Evolutionary conservation across 2,797 vertebrate species (phyloP).

Genomic region (Orientallactaga sibirica): DNA sequence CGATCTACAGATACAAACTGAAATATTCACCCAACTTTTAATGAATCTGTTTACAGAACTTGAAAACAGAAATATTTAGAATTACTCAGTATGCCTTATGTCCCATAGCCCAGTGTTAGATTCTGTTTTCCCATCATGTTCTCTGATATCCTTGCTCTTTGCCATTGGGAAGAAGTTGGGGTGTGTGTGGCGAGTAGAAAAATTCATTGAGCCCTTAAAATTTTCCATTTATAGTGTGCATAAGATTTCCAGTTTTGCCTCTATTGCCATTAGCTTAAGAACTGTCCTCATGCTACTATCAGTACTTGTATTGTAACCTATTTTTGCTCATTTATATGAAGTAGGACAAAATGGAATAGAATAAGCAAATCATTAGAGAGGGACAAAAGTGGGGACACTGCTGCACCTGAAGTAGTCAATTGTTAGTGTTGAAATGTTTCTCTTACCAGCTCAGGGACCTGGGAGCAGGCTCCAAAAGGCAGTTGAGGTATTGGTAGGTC

Average conservation of each 20-base stretch:
- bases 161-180: neutral
- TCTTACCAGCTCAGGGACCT: neutral
- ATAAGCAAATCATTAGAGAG: neutral
- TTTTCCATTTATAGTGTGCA: neutral
- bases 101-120: neutral
- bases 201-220: slow-evolving; percentile 6
- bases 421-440: neutral
- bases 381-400: neutral
- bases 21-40: slow-evolving; percentile 25
- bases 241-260: neutral
- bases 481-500: neutral
- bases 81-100: slow-evolving; percentile 6
- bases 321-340: slow-evolving; percentile 43
- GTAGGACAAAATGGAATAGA: slow-evolving; percentile 4
- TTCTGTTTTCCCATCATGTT: neutral
- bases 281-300: neutral
- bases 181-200: neutral
- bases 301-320: neutral
- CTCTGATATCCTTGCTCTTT: slow-evolving; percentile 32
- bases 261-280: neutral
- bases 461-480: neutral
- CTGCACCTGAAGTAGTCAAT: neutral
- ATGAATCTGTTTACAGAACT: slow-evolving; percentile 47
- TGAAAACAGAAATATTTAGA: neutral
- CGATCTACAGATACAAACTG: slow-evolving; percentile 39